These are phyloP conservation scores for Melanotaenia boesemani DNA, from an alignment of 2,797 vertebrate species.

Conservation along the genomic window DNA sequence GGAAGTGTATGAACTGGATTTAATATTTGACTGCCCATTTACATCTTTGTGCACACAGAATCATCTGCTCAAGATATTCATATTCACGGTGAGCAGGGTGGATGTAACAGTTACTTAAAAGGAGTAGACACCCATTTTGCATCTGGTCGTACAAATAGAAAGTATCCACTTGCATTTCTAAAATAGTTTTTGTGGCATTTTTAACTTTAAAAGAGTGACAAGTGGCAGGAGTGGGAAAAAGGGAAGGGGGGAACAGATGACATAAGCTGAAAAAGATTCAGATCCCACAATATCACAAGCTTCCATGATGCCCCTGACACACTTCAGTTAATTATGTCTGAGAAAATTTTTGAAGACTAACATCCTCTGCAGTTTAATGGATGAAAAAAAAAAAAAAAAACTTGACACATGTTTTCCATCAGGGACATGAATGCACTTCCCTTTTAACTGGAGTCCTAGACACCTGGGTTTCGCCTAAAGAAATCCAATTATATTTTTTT, in stretches of 20 bases:
- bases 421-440: constrained; percentile 8
- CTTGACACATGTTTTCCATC: constrained; percentile 22
- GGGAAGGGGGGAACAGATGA: constrained; percentile 1
- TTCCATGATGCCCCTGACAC: constrained; percentile 19
- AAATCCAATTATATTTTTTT: constrained; percentile 25
- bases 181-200: constrained; percentile 42
- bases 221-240: constrained; percentile 6
- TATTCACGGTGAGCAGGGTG: constrained; percentile 14
- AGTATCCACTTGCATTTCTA: constrained; percentile 21
- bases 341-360: constrained; percentile 27
- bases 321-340: constrained; percentile 32
- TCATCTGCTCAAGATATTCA: constrained; percentile 20
- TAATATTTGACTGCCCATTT: constrained; percentile 29
- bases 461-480: constrained; percentile 9
- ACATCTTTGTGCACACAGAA: constrained; percentile 15
- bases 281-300: constrained; percentile 10
- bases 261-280: constrained; percentile 32
- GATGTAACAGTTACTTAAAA: constrained; percentile 28
- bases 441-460: constrained; percentile 25
- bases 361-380: constrained; percentile 6
- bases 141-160: constrained; percentile 3
- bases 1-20: constrained; percentile 28
- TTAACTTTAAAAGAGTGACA: constrained; percentile 14
- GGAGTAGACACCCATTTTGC: constrained; percentile 7
- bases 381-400: constrained; percentile 6